Base-by-base conservation (phyloP, 2,113 vertebrate genomes). In the Phocoena sinus region DNA sequence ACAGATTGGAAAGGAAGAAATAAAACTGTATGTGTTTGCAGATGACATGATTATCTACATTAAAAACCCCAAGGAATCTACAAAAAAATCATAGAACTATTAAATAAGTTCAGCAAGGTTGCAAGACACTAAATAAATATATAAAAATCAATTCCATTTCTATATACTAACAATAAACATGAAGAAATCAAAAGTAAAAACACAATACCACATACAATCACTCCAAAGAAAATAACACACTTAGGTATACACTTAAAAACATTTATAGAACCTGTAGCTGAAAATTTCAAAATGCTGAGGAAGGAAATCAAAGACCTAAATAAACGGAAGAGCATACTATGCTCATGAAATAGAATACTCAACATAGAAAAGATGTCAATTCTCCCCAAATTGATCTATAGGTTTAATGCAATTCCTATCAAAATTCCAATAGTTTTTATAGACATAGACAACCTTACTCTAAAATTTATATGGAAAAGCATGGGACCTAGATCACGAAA, bases 111-210 rank as follows among this genome's bases (percentile, higher is more conserved):
- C 26, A 92, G 26, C 31, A 82, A 83, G 50, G 14, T 62, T 31
- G 6, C 28, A 76, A 76, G 50, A 91, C 74, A 82, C 15, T 87
- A 94, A 94, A 73, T 62, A 81, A 73, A 58, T 28, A 77, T 15
- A 87, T 28, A 73, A 71, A 53, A 87, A 36, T n/a, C 74, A 82
- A 67, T 67, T 68, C 63, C 6, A 92, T 47, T 88, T 94, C 62
- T 88, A 68, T 36, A 95, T 38, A 77, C 28, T 83, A 83, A 56
- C 47, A 74, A 76, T 70, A 71, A 89, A 96, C 28, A 33, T 38
- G 84, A 77, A 89, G 33, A 93, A 92, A 82, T 88, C 28, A 88
- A 88, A 88, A 93, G 74, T 62, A 71, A 77, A 93, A 89, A 79
- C 20, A 88, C 10, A 90, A 80, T 3, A 50, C 47, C 65, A 90